These are phyloP conservation scores for Odocoileus virginianus DNA, from an alignment of 2,113 vertebrate species.

Conservation along the genomic window DNA sequence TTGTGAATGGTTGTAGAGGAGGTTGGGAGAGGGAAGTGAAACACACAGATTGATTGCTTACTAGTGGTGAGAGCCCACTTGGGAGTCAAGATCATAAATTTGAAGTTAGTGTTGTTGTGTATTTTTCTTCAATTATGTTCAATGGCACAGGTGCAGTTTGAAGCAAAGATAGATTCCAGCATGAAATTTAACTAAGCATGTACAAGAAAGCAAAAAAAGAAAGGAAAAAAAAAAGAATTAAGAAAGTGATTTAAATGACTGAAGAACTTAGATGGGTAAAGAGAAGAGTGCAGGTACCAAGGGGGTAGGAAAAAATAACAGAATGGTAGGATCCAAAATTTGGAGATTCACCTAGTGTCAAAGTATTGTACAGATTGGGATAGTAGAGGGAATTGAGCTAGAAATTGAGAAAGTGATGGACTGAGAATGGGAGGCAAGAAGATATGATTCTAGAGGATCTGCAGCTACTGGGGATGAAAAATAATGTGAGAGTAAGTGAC, in stretches of 20 bases:
- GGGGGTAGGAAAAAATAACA: neutral
- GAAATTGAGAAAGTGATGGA: neutral
- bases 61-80: neutral
- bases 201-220: neutral
- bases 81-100: neutral
- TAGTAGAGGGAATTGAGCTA: neutral
- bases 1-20: neutral
- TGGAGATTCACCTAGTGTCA: neutral
- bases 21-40: neutral
- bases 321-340: neutral
- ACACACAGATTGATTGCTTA: neutral
- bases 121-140: neutral
- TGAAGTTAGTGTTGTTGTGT: neutral
- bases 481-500: neutral
- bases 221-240: neutral
- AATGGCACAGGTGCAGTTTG: neutral
- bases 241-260: neutral
- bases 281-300: neutral
- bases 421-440: neutral
- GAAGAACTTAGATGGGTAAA: neutral
- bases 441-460: neutral
- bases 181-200: neutral
- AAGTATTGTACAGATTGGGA: neutral
- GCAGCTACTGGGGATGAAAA: neutral
- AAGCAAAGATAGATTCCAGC: neutral